Percentiles rank a stretch among this genome's conserved stretches.
Evolutionary conservation across 2,888 invertebrate species (phyloP).

Genomic region (Cheilosia vulpina): DNA sequence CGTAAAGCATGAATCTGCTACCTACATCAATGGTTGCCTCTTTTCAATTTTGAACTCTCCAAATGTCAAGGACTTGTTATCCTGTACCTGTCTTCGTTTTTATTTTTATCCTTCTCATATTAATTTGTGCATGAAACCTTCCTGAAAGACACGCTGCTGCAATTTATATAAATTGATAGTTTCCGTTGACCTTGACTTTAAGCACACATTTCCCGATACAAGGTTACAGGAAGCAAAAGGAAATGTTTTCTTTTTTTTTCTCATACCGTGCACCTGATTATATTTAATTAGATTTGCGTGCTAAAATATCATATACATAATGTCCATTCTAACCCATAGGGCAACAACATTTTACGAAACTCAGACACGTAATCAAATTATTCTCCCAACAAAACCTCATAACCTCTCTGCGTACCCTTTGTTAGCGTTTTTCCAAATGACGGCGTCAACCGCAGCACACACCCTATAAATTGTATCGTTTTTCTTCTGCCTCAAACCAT

Average conservation of each 20-base stretch:
- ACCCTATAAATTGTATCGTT: slow-evolving; percentile 44
- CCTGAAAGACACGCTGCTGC: not conserved
- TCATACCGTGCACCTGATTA: not conserved
- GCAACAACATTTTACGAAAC: not conserved
- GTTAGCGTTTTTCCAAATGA: slow-evolving; percentile 4
- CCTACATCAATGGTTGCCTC: not conserved
- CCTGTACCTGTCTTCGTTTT: not conserved
- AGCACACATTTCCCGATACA: not conserved
- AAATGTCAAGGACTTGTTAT: not conserved
- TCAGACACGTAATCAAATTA: not conserved
- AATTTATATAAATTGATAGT: not conserved
- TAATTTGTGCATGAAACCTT: not conserved
- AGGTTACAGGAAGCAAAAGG: not conserved
- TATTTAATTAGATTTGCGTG: not conserved
- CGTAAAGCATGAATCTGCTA: no score
- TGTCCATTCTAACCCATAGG: not conserved
- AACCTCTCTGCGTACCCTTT: not conserved
- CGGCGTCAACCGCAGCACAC: slow-evolving; percentile 32
- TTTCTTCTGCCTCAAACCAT: slow-evolving; percentile 19
- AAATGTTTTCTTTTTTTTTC: no score
- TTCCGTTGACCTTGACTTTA: slow-evolving; percentile 1
- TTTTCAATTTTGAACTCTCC: not conserved
- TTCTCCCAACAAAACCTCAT: slow-evolving; percentile 5
- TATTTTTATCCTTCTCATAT: not conserved
- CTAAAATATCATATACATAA: not conserved